A percentile compares a stretch with the other conserved stretches of the same genome.
Evolutionary conservation across 2,113 vertebrate species (phyloP).

Genomic region (Agapornis roseicollis): DNA sequence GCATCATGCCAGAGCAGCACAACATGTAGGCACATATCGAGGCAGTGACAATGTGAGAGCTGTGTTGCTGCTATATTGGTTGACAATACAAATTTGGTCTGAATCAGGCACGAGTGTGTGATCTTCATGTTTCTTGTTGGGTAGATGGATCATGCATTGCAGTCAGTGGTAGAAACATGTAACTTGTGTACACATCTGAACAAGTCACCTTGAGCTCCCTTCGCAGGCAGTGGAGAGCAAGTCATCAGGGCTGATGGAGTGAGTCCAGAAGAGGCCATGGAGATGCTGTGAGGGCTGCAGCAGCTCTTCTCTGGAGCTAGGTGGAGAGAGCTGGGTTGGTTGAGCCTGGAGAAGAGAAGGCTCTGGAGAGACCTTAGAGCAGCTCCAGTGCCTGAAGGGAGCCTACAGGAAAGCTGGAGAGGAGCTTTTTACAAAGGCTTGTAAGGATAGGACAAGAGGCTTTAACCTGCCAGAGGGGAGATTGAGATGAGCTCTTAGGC

Average conservation of each 20-base stretch:
- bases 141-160: neutral
- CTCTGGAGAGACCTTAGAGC: neutral
- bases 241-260: neutral
- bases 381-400: neutral
- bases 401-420: neutral
- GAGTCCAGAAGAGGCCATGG: neutral
- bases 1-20: neutral
- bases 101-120: neutral
- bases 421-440: neutral
- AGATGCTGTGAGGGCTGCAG: neutral
- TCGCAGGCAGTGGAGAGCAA: neutral
- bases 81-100: neutral
- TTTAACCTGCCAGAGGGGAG: neutral
- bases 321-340: neutral
- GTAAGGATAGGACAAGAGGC: neutral
- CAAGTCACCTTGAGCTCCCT: neutral
- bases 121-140: neutral
- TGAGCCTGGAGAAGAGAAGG: neutral
- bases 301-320: neutral
- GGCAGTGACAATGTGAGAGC: neutral
- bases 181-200: neutral
- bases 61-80: neutral
- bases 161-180: neutral
- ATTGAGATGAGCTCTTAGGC: neutral
- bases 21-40: accelerated